These are phyloP conservation scores for Plotosus lineatus DNA, from an alignment of 2,113 vertebrate species.

Conservation along the genomic window DNA sequence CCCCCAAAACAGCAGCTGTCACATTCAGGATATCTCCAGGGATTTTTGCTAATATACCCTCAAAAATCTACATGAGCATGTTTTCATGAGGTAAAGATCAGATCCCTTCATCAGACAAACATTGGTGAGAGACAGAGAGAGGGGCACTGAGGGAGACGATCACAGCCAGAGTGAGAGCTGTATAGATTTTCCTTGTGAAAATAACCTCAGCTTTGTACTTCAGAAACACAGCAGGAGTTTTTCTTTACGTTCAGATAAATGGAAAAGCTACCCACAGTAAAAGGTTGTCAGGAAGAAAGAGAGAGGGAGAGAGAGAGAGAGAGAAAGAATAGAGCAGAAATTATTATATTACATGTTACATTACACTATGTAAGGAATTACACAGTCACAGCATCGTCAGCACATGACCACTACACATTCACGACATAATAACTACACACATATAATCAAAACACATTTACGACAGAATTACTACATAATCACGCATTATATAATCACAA, in stretches of 20 bases:
- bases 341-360: too few species aligned
- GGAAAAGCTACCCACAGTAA: constrained; percentile 51
- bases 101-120: background rate
- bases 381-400: background rate
- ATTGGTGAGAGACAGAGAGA: constrained; percentile 15
- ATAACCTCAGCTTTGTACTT: constrained; percentile 51
- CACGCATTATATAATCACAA: background rate
- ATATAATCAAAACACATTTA: background rate
- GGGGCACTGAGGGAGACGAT: background rate
- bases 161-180: constrained; percentile 31
- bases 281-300: constrained; percentile 30
- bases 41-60: background rate
- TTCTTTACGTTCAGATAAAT: constrained; percentile 55
- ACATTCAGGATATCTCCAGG: background rate
- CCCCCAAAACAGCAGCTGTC: background rate
- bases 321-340: too few species aligned
- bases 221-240: constrained; percentile 55
- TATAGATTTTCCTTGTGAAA: constrained; percentile 55
- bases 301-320: background rate
- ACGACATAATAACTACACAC: background rate
- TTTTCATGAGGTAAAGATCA: constrained; percentile 23
- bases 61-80: background rate
- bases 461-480: too few species aligned
- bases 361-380: too few species aligned
- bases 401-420: background rate